Evolutionary conservation across 2,797 vertebrate species (phyloP), one percentile per base, ranked within the genome.

Genomic region (Anniella stebbinsi): DNA sequence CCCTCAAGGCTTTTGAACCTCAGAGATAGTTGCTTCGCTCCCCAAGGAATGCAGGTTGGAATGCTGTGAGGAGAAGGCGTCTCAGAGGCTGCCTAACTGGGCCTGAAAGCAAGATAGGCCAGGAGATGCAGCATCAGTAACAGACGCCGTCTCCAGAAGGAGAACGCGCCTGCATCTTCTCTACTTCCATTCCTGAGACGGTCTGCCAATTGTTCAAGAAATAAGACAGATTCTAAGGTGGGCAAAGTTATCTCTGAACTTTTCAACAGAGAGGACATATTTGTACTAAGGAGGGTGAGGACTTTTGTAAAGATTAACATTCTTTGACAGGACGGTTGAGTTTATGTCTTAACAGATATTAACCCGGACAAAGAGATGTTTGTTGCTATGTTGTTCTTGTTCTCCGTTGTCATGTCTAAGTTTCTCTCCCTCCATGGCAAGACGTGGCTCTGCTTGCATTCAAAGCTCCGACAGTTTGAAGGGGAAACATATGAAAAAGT

Each of bases 1-100:
- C 36, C 83, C 87, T 88, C 67, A 54, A 87, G 86, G 13, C 92
- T 91, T 92, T 87, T 94, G 81, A 88, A 30, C n/a, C 57, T 77
- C 0, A n/a, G 70, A 38, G 0, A 72, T 76, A 72, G 9, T 76
- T 87, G 87, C 63, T 90, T 80, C 57, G 0, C 1, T 88, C 17
- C 1, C 21, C 48, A 38, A 89, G 73, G 88, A 92, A 83, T 89
- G 80, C 80, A 76, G 23, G 73, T 18, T 83, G 84, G 91, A 89
- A 87, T 92, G 91, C 67, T 87, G 28, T 51, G 80, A 83, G 51
- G 7, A 78, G 51, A 41, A 89, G 91, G 91, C 84, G 84, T 89
- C 91, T 87, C 38, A 8, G 25, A 89, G 88, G 73, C 84, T 89
- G 73, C 73, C 36, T 21, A 84, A 84, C 80, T n/a, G 54, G 76